phyloP scores from a whole-genome alignment of 2,113 vertebrate species.

The Corythoichthys haematopterus region DNA sequence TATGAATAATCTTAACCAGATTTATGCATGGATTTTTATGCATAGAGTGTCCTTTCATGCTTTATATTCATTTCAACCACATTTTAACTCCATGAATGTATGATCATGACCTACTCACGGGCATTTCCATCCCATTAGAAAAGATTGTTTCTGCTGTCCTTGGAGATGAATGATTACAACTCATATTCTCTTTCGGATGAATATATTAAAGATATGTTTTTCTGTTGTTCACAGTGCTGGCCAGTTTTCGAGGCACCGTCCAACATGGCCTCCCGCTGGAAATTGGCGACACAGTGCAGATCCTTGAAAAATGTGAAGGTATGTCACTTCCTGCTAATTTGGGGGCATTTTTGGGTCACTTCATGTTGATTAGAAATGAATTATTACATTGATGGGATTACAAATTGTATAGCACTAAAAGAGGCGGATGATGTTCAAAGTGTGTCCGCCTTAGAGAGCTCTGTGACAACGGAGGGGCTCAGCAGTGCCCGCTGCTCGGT shows the following conservation, averaged over 20 bases:
- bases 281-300: conserved; percentile 97
- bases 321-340: neutral
- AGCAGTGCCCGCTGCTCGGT: too few relatives aligned
- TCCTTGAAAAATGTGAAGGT: conserved; percentile 98
- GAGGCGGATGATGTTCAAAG: too few relatives aligned
- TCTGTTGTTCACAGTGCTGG: conserved; percentile 80
- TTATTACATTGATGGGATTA: too few relatives aligned
- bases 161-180: neutral
- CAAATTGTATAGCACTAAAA: too few relatives aligned
- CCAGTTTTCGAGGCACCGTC: conserved; percentile 89
- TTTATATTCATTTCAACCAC: too few relatives aligned
- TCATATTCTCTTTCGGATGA: neutral
- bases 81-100: neutral
- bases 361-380: neutral
- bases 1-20: too few relatives aligned
- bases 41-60: too few relatives aligned
- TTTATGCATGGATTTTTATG: too few relatives aligned
- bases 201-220: neutral
- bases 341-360: neutral
- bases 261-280: conserved; percentile 91
- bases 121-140: neutral
- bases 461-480: too few relatives aligned
- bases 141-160: neutral
- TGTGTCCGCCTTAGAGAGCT: too few relatives aligned
- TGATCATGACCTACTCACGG: neutral